phyloP scores from a whole-genome alignment of 1,140 invertebrate species.

The Pinna nobilis region DNA sequence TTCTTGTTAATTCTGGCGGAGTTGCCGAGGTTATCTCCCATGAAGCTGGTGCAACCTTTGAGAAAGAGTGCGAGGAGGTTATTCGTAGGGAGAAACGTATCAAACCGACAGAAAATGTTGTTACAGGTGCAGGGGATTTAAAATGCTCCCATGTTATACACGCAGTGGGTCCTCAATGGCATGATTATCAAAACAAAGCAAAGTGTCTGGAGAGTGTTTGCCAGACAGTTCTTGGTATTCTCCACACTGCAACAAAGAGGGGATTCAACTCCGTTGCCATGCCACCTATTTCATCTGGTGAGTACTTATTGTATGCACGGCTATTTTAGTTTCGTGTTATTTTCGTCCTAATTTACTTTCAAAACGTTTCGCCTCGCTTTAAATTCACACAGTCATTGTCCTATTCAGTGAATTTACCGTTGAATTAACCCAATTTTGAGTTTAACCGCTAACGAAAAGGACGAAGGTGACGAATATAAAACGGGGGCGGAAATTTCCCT shows the following conservation, averaged over 20 bases:
- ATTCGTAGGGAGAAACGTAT: background rate
- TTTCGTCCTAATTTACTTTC: too few species aligned
- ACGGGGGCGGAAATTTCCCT: too few species aligned
- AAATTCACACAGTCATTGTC: too few species aligned
- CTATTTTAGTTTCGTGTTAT: background rate
- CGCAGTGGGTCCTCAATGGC: slow-evolving; percentile 25
- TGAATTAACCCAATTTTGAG: too few species aligned
- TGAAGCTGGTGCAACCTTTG: slow-evolving; percentile 14
- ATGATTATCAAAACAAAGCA: slow-evolving; percentile 1
- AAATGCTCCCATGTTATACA: background rate
- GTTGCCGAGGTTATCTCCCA: slow-evolving; percentile 21
- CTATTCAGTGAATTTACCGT: too few species aligned
- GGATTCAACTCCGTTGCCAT: background rate
- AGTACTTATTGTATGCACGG: background rate
- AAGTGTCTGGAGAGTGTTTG: slow-evolving; percentile 9
- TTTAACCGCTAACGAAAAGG: too few species aligned
- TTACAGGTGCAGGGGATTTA: background rate
- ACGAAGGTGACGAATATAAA: too few species aligned
- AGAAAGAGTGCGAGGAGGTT: slow-evolving; percentile 3
- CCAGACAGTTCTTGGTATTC: background rate
- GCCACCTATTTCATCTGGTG: slow-evolving; percentile 22
- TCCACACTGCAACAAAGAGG: slow-evolving; percentile 3
- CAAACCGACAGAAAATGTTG: slow-evolving; percentile 3
- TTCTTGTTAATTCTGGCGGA: slow-evolving; percentile 10
- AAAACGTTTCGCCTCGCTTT: too few species aligned